Percentiles rank a stretch among this genome's conserved stretches.
Conservation (phyloP, 1,140 invertebrate species). For the Vollenhovia emeryi region DNA sequence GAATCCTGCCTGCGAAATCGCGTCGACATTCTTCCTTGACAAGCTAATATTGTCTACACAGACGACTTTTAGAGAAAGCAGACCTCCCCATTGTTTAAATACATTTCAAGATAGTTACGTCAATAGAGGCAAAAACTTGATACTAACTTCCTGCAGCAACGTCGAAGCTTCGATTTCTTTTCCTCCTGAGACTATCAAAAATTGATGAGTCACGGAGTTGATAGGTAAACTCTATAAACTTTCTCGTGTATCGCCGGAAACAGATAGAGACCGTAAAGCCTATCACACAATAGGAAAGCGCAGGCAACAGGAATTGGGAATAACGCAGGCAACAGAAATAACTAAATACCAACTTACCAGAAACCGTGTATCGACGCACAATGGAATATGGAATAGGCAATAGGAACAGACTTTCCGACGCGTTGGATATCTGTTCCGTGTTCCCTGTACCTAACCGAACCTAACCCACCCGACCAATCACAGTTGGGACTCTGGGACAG, state of each 20-base stretch:
- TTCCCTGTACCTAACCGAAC: no score
- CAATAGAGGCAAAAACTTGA: not conserved
- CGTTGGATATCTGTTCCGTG: no score
- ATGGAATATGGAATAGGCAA: no score
- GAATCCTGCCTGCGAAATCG: conserved; percentile 60
- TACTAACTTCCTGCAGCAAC: not conserved
- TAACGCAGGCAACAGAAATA: no score
- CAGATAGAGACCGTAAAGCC: no score
- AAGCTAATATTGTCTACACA: not conserved
- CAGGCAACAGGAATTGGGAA: no score
- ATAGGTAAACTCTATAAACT: not conserved
- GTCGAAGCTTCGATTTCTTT: not conserved
- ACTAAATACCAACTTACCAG: no score
- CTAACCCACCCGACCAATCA: no score
- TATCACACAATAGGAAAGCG: no score
- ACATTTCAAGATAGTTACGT: not conserved
- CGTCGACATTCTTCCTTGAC: not conserved
- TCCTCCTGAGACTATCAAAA: not conserved
- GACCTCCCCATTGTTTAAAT: not conserved
- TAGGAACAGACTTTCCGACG: no score
- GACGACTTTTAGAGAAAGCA: not conserved
- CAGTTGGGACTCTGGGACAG: no score
- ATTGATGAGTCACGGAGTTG: not conserved
- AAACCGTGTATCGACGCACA: no score
- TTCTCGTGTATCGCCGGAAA: not conserved